phyloP scores from a whole-genome alignment of 1,140 invertebrate species.

The Oedothorax gibbosus region DNA sequence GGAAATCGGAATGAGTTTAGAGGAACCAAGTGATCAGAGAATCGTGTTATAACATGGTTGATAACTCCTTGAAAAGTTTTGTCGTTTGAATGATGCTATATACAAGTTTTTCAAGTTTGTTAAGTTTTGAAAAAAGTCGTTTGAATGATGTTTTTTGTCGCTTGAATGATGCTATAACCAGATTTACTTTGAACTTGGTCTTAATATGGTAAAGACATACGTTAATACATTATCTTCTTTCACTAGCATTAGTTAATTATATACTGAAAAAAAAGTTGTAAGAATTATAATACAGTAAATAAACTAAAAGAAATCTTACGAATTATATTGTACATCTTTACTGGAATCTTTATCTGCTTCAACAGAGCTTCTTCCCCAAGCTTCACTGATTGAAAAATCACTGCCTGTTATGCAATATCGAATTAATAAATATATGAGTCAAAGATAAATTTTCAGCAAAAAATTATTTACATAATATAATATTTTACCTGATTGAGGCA shows the following conservation, averaged over 20 bases:
- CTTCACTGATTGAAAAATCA: constrained; percentile 39
- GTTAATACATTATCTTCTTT: not conserved
- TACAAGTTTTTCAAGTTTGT: too few species aligned
- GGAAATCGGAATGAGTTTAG: too few species aligned
- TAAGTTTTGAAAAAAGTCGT: too few species aligned
- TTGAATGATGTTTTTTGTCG: too few species aligned
- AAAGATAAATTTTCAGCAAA: not conserved
- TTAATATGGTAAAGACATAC: too few species aligned
- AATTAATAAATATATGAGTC: not conserved
- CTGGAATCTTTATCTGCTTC: constrained; percentile 37
- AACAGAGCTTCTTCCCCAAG: constrained; percentile 16
- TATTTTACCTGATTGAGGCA: constrained; percentile 42
- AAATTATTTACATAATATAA: not conserved
- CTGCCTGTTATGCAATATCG: not conserved
- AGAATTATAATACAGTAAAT: not conserved
- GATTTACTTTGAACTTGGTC: too few species aligned
- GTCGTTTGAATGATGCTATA: too few species aligned
- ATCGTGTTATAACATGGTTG: too few species aligned
- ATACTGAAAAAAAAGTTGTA: not conserved
- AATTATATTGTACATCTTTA: constrained; percentile 22
- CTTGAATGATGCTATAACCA: too few species aligned
- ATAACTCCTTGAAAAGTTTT: too few species aligned
- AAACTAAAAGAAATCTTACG: constrained; percentile 10
- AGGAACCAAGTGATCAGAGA: too few species aligned
- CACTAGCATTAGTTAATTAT: not conserved